Base-by-base conservation (phyloP, 2,888 invertebrate genomes). In the Cephonodes hylas region DNA sequence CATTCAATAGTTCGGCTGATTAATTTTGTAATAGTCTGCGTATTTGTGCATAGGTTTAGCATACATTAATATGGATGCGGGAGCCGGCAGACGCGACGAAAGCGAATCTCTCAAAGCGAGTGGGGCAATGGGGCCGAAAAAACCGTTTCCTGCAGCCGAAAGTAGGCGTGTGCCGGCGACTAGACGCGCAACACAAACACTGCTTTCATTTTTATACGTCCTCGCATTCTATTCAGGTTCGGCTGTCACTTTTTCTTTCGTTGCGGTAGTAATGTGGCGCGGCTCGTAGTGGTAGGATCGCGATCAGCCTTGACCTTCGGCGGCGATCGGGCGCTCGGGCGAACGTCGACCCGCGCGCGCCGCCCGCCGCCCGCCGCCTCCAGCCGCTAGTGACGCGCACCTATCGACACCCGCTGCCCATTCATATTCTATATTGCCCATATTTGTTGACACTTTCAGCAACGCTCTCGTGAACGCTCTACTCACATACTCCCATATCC, bases 181-280 rank as follows among this genome's bases (percentile, higher is more conserved):
- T 76, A 72, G 74, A 73, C 66, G 70, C 65, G 69, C 66, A 72
- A 81, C 73, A 76, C 79, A 81, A 78, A 75, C 71, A 75, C 70
- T 83, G 90, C 91, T 92, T 91, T 93, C 92, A 88, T 90, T 93
- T 92, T 91, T 91, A 89, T 87, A 81, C 87, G 91, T 89, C 90
- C 91, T 87, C 85, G 85, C 82, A 84, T 85, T 87, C 88, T 89
- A 88, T 89, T 90, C 89, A 86, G 88, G 90, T 90, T 91, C 86
- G 89, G 83, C 84, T 84, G 89, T 90, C 91, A 92, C 92, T 92
- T 92, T 92, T 92, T 91, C 85, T 91, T 91, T 92, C 91, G 85
- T 88, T 88, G 80, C 77, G 74, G 74, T 74, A 73, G 77, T 75
- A 73, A 75, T 71, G 71, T 71, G 68, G 74, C 68, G 68, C 45